Conservation (phyloP, 2,113 vertebrate genomes). For the Deroptyus accipitrinus region DNA sequence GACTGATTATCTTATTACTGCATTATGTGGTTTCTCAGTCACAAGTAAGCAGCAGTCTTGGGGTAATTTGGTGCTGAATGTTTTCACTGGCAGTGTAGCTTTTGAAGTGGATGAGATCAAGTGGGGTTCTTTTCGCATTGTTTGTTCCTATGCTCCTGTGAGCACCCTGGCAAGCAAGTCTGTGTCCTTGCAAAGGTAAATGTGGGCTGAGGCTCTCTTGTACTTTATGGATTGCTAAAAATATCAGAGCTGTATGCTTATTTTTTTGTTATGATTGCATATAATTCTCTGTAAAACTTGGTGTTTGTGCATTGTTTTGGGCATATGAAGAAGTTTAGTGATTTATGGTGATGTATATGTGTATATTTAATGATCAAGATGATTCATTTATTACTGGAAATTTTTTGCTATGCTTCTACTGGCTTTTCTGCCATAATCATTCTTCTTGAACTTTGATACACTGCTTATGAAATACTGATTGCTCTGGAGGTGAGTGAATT, state of each 20-base stretch:
- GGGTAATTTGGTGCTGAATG: not conserved
- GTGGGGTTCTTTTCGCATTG: not conserved
- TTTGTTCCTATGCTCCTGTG: not conserved
- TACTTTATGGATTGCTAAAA: not conserved
- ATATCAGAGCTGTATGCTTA: not conserved
- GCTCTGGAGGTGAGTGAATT: not conserved
- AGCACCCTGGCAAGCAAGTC: not conserved
- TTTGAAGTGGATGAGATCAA: not conserved
- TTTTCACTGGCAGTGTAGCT: not conserved
- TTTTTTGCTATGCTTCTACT: not conserved
- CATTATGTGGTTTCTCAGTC: not conserved
- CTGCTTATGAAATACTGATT: not conserved
- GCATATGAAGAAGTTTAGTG: not conserved
- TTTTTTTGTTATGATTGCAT: not conserved
- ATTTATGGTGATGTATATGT: not conserved
- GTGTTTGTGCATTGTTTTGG: not conserved
- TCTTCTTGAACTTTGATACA: not conserved
- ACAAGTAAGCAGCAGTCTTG: not conserved
- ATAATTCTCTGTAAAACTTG: not conserved
- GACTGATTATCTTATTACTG: rapidly evolving
- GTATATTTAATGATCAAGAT: not conserved
- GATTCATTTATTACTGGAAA: not conserved
- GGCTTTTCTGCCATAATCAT: not conserved
- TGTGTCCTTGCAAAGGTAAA: not conserved
- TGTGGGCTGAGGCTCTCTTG: not conserved